Evolutionary conservation across 1,140 invertebrate species (phyloP).

Genomic region (Stratiolaelaps scimitus): DNA sequence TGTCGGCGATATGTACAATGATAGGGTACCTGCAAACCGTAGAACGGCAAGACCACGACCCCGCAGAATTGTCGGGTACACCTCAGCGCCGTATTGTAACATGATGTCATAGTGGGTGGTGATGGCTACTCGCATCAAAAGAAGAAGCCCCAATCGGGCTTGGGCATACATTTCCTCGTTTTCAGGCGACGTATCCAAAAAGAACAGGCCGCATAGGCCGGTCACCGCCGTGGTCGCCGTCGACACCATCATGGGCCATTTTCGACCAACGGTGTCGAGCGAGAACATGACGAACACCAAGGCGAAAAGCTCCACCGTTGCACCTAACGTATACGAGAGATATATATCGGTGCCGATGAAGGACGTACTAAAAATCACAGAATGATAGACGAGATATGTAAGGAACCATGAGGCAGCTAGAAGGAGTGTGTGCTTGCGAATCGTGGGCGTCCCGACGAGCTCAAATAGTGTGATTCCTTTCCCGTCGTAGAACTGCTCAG

Average conservation of each 20-base stretch:
- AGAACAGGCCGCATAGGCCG: conserved; percentile 41
- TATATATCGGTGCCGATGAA: conserved; percentile 49
- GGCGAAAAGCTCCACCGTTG: conserved; percentile 65
- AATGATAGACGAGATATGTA: conserved; percentile 18
- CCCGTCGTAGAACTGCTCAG: conserved; percentile 14
- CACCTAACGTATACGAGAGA: conserved; percentile 65
- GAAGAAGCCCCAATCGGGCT: background rate
- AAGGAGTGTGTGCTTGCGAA: conserved; percentile 12
- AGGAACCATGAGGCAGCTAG: conserved; percentile 22
- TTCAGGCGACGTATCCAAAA: conserved; percentile 5
- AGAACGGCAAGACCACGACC: conserved; percentile 68
- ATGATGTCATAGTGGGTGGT: conserved; percentile 69
- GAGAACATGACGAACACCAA: conserved; percentile 64
- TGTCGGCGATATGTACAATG: conserved; percentile 63
- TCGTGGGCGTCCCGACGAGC: background rate
- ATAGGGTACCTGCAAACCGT: conserved; percentile 70
- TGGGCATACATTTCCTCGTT: background rate
- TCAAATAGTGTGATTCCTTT: conserved; percentile 10
- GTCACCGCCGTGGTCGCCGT: conserved; percentile 64
- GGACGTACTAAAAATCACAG: conserved; percentile 24
- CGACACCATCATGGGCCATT: conserved; percentile 65
- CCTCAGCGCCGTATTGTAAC: conserved; percentile 70
- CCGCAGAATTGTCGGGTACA: conserved; percentile 68
- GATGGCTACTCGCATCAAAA: conserved; percentile 47
- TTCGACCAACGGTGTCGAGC: conserved; percentile 63